Evolutionary conservation across 2,797 vertebrate genomes (phyloP).

Genomic region (Tamandua tetradactyla): DNA sequence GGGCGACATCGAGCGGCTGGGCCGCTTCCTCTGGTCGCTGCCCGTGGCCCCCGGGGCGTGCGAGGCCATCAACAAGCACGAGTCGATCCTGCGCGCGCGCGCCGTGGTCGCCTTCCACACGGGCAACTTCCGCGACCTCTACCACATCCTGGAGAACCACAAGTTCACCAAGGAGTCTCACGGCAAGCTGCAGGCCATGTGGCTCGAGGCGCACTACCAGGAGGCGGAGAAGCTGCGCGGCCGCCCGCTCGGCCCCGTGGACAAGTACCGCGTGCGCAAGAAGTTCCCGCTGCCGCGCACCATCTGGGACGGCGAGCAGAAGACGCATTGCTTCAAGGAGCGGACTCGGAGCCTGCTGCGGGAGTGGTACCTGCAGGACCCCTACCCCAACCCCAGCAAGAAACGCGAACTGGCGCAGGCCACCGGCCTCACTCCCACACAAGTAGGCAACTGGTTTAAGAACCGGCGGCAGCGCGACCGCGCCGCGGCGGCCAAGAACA

Average conservation of each 20-base stretch:
- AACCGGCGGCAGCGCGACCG: slow-evolving; percentile 99
- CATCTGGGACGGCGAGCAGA: slow-evolving; percentile 99
- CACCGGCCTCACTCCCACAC: slow-evolving; percentile 99
- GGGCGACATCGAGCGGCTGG: slow-evolving; percentile 99
- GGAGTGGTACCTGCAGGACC: slow-evolving; percentile 99
- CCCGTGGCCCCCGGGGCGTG: slow-evolving; percentile 98
- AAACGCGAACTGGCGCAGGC: slow-evolving; percentile 99
- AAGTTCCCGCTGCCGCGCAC: slow-evolving; percentile 99
- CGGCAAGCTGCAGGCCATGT: slow-evolving; percentile 99
- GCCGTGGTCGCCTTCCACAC: slow-evolving; percentile 99
- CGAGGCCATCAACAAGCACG: slow-evolving; percentile 99
- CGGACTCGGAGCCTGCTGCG: slow-evolving; percentile 98
- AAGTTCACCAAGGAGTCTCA: slow-evolving; percentile 99
- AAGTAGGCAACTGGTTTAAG: slow-evolving; percentile 99
- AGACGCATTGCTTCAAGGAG: slow-evolving; percentile 99
- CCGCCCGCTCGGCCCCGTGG: slow-evolving; percentile 97
- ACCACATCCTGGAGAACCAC: slow-evolving; percentile 99
- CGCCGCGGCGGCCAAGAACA: slow-evolving; percentile 99
- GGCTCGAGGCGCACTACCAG: slow-evolving; percentile 99
- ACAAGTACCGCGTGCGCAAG: slow-evolving; percentile 99
- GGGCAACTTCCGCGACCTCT: slow-evolving; percentile 99
- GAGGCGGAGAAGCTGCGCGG: slow-evolving; percentile 99
- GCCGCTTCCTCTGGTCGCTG: slow-evolving; percentile 99
- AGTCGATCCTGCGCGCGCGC: slow-evolving; percentile 98
- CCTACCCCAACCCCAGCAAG: slow-evolving; percentile 99